These are phyloP conservation scores for Volucella zonaria DNA, from an alignment of 2,888 invertebrate genomes.

Conservation along the genomic window DNA sequence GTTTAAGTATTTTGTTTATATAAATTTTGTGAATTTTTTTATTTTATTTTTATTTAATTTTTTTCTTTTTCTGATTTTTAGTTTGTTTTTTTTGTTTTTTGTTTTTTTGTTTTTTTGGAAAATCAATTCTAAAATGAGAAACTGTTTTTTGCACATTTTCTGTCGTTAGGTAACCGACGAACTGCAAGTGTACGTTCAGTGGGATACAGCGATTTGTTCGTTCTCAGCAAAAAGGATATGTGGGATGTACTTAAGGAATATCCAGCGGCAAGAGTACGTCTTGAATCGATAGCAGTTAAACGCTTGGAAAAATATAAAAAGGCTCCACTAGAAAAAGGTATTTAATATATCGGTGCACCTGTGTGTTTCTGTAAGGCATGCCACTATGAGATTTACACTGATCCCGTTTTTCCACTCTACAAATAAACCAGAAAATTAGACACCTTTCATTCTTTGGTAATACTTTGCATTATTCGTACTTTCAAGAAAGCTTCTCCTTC, in stretches of 20 bases:
- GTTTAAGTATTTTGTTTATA: neutral
- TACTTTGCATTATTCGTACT: no score
- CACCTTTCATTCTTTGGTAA: conserved; percentile 12
- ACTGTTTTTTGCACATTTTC: conserved; percentile 9
- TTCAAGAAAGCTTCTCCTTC: neutral
- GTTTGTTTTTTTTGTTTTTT: neutral
- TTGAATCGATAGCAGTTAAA: conserved; percentile 98
- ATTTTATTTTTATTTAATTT: neutral
- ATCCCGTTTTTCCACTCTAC: conserved; percentile 18
- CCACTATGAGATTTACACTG: conserved; percentile 18
- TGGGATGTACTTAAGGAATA: conserved; percentile 99
- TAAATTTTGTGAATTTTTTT: neutral
- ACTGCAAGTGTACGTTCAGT: conserved; percentile 99
- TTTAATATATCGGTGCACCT: conserved; percentile 75
- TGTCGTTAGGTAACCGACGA: conserved; percentile 91
- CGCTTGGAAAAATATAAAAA: conserved; percentile 98
- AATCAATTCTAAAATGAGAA: neutral
- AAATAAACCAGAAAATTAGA: conserved; percentile 3
- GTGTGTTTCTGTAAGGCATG: conserved; percentile 29
- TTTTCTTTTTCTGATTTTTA: neutral
- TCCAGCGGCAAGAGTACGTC: conserved; percentile 95
- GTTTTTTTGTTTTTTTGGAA: neutral
- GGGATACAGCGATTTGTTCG: conserved; percentile 99
- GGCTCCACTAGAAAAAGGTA: conserved; percentile 96
- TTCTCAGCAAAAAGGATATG: conserved; percentile 99